Percentiles rank a stretch among this genome's conserved stretches.
Evolutionary conservation across 2,888 invertebrate genomes (phyloP).

Genomic region (Actias luna): DNA sequence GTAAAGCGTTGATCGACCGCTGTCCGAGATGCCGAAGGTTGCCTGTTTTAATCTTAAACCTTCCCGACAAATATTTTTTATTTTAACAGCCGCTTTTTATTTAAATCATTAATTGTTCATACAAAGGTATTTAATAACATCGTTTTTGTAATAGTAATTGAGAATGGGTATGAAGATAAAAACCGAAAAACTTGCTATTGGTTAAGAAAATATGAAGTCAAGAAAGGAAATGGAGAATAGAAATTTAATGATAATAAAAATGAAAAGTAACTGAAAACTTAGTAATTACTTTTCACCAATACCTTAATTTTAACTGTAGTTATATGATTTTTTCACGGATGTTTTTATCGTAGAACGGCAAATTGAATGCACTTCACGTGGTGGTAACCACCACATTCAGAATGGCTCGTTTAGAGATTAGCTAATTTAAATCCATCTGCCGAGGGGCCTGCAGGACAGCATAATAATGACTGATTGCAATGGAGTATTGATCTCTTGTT

Average conservation of each 20-base stretch:
- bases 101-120: neutral
- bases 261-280: neutral
- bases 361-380: too few relatives aligned
- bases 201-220: neutral
- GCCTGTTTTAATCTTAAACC: conserved; percentile 10
- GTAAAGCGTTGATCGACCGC: conserved; percentile 23
- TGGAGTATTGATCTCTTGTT: too few relatives aligned
- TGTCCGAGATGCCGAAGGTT: conserved; percentile 27
- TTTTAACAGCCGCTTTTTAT: neutral
- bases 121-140: neutral
- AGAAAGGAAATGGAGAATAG: neutral
- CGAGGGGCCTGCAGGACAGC: too few relatives aligned
- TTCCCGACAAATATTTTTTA: neutral
- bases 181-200: neutral
- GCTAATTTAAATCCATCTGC: too few relatives aligned
- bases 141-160: neutral
- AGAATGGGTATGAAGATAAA: neutral
- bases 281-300: neutral
- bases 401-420: too few relatives aligned
- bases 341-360: too few relatives aligned
- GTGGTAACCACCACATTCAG: too few relatives aligned
- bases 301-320: too few relatives aligned
- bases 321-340: too few relatives aligned
- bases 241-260: neutral
- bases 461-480: too few relatives aligned